A percentile compares a stretch with the other conserved stretches of the same genome.
phyloP scores from a whole-genome alignment of 2,888 invertebrate species.

The Cartodere bifasciata region DNA sequence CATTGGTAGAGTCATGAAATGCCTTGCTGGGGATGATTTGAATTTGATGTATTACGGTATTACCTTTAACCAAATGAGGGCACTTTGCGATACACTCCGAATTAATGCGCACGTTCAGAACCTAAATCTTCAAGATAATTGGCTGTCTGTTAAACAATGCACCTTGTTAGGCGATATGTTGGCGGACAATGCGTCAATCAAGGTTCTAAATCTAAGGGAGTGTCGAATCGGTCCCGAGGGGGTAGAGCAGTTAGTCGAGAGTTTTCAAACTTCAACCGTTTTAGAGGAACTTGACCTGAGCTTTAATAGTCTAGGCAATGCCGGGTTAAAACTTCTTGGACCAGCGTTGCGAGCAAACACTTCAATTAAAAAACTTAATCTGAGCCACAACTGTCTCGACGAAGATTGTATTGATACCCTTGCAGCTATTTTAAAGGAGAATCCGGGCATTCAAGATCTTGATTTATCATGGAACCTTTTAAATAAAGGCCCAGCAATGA shows the following conservation, averaged over 20 bases:
- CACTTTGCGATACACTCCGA: constrained; percentile 28
- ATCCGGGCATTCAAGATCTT: constrained; percentile 34
- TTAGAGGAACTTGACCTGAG: constrained; percentile 33
- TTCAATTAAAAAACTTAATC: constrained; percentile 31
- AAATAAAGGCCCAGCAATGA: constrained; percentile 29
- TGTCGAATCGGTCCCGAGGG: constrained; percentile 29
- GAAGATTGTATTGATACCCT: constrained; percentile 32
- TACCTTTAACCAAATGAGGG: constrained; percentile 26
- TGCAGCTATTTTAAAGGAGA: constrained; percentile 31
- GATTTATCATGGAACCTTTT: constrained; percentile 44
- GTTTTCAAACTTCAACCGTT: constrained; percentile 23
- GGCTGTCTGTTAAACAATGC: constrained; percentile 29
- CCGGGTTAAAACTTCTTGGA: constrained; percentile 30
- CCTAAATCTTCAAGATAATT: constrained; percentile 34
- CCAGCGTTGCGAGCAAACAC: constrained; percentile 27
- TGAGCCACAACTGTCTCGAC: constrained; percentile 39
- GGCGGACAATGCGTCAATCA: constrained; percentile 27
- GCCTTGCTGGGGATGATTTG: constrained; percentile 22
- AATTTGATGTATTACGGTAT: constrained; percentile 33
- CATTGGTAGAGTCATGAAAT: constrained; percentile 25
- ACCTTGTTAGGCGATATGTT: constrained; percentile 31
- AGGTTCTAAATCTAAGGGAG: constrained; percentile 29
- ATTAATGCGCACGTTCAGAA: constrained; percentile 27
- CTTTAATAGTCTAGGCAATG: constrained; percentile 35
- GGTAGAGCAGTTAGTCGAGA: constrained; percentile 20